phyloP scores from a whole-genome alignment of 92 coral and sea anemone genomes.

The Parazoanthus swiftii region DNA sequence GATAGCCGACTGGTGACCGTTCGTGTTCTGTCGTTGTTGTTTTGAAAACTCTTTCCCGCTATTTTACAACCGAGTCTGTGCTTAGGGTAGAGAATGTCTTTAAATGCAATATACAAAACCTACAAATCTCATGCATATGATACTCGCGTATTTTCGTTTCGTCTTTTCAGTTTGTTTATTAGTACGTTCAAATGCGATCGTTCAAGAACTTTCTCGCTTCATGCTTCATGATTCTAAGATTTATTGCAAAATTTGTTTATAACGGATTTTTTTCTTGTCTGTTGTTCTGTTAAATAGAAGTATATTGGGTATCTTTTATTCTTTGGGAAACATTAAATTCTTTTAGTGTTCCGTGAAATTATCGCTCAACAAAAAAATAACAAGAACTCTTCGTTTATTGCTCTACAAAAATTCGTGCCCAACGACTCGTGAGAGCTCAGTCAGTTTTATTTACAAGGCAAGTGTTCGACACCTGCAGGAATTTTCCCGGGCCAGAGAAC shows the following conservation, averaged over 20 bases:
- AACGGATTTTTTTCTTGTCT: constrained; percentile 14
- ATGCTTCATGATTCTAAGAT: constrained; percentile 19
- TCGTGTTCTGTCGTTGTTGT: constrained; percentile 1
- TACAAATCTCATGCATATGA: not conserved
- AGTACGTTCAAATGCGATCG: constrained; percentile 41
- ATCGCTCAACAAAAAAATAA: not conserved
- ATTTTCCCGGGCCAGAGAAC: constrained; percentile 43
- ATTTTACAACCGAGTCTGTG: not conserved
- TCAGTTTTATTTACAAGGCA: constrained; percentile 16
- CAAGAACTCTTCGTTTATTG: not conserved
- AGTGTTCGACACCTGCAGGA: constrained; percentile 16
- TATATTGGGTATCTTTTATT: not conserved
- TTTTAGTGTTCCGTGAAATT: not conserved
- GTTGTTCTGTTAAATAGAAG: constrained; percentile 2
- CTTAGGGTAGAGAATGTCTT: too few species aligned
- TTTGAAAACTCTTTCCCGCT: not conserved
- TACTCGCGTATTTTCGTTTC: constrained; percentile 11
- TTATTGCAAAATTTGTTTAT: not conserved
- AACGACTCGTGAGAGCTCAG: constrained; percentile 31
- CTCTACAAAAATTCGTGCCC: not conserved
- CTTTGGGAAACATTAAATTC: not conserved
- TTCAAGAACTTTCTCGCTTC: constrained; percentile 36
- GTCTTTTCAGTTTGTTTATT: constrained; percentile 15
- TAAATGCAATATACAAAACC: not conserved
- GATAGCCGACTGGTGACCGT: constrained; percentile 10